A percentile compares a stretch with the other conserved stretches of the same genome.
Conservation (phyloP, 2,888 invertebrate species). For the Lasioglossum leucozonium region DNA sequence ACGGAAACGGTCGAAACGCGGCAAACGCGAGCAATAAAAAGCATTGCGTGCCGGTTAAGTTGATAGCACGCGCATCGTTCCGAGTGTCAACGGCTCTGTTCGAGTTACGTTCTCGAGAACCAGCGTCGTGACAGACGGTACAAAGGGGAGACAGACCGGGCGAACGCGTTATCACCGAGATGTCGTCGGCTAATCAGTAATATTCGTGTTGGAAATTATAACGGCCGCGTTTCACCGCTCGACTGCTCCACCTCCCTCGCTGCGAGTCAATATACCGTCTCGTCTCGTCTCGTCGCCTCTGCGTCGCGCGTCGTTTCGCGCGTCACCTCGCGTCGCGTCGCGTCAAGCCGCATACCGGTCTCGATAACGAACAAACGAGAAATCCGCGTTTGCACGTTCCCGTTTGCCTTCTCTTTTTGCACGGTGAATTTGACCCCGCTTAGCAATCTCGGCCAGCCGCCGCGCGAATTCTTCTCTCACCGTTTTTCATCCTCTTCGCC, state of each 20-base stretch:
- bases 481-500: background rate
- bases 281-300: background rate
- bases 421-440: background rate
- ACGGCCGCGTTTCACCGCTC: constrained; percentile 11
- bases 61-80: background rate
- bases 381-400: background rate
- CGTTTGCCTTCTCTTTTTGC: background rate
- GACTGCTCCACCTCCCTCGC: background rate
- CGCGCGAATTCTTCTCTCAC: background rate
- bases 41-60: background rate
- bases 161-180: background rate
- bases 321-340: background rate
- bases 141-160: background rate
- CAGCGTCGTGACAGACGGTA: background rate
- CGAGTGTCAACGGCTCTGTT: background rate
- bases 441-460: background rate
- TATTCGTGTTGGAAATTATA: constrained; percentile 9
- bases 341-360: background rate
- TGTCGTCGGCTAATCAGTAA: constrained; percentile 8
- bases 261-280: background rate
- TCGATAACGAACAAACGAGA: constrained; percentile 16
- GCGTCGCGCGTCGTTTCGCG: background rate
- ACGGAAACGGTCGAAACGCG: background rate
- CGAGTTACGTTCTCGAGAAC: background rate
- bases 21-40: background rate